phyloP scores from a whole-genome alignment of 2,113 vertebrate species.

The Tetraodon nigroviridis region DNA sequence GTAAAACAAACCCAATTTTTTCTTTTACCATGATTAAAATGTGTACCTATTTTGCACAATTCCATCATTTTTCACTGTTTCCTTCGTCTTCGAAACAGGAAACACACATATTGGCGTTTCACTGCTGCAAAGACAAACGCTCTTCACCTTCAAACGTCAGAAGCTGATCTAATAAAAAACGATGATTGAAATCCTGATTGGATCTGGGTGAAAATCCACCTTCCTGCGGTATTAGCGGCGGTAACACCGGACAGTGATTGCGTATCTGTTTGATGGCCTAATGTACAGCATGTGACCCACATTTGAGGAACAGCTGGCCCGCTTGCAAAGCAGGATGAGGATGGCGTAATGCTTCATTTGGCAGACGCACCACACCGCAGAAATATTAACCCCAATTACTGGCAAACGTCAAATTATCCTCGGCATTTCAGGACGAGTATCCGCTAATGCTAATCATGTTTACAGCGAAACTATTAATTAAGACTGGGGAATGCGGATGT shows the following conservation, averaged over 20 bases:
- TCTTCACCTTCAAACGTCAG: no score
- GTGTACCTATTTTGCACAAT: no score
- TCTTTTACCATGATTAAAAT: no score
- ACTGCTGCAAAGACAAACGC: no score
- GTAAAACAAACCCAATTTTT: no score
- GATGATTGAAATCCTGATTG: conserved; percentile 28
- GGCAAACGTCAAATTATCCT: conserved; percentile 16
- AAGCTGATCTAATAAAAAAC: not conserved
- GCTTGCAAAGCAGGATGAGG: conserved; percentile 38
- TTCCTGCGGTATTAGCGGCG: conserved; percentile 13
- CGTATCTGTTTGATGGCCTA: conserved; percentile 33
- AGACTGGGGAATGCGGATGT: no score
- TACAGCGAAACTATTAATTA: not conserved
- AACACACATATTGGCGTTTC: no score
- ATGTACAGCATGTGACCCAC: conserved; percentile 57
- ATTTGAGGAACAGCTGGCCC: conserved; percentile 60
- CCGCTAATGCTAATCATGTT: not conserved
- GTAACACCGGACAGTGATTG: conserved; percentile 22
- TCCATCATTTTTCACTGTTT: no score
- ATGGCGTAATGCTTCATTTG: conserved; percentile 47
- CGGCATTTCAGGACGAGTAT: conserved; percentile 10
- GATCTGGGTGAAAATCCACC: conserved; percentile 30
- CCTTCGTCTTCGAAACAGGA: no score
- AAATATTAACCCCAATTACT: conserved; percentile 61
- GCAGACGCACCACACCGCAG: conserved; percentile 10